Evolutionary conservation across 2,797 vertebrate species (phyloP).

Genomic region (Euphonia xanthogaster): DNA sequence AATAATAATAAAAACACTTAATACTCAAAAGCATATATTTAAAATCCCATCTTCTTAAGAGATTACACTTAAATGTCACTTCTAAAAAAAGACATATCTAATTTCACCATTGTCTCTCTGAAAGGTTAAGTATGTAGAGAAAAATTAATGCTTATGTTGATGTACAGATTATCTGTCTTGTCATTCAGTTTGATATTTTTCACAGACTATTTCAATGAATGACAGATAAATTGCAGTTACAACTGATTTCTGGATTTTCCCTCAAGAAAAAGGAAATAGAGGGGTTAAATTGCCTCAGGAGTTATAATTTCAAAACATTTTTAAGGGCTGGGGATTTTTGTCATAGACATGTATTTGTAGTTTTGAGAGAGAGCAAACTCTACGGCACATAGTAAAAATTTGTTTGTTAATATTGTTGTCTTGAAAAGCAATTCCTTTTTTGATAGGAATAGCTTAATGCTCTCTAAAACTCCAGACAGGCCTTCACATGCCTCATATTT

Average conservation of each 20-base stretch:
- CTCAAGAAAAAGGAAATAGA: not conserved
- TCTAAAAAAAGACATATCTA: constrained; percentile 35
- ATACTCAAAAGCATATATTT: not conserved
- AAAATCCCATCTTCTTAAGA: constrained; percentile 15
- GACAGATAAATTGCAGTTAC: constrained; percentile 45
- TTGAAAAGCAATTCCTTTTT: not conserved
- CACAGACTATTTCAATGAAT: constrained; percentile 25
- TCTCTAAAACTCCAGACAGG: not conserved
- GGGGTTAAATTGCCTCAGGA: not conserved
- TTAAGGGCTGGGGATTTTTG: not conserved
- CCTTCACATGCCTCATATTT: not conserved
- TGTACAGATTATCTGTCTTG: constrained; percentile 39
- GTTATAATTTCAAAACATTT: not conserved
- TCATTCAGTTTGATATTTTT: constrained; percentile 48
- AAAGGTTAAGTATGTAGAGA: constrained; percentile 30
- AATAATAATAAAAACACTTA: constrained; percentile 18
- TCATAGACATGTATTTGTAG: not conserved
- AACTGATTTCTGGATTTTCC: not conserved
- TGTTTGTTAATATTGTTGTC: not conserved
- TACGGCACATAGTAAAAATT: not conserved
- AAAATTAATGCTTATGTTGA: constrained; percentile 46
- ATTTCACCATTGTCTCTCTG: constrained; percentile 41
- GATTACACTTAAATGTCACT: constrained; percentile 32
- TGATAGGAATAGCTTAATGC: not conserved
- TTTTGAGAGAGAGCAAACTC: not conserved